phyloP scores from a whole-genome alignment of 2,888 invertebrate species.

The Antheraea yamamai region DNA sequence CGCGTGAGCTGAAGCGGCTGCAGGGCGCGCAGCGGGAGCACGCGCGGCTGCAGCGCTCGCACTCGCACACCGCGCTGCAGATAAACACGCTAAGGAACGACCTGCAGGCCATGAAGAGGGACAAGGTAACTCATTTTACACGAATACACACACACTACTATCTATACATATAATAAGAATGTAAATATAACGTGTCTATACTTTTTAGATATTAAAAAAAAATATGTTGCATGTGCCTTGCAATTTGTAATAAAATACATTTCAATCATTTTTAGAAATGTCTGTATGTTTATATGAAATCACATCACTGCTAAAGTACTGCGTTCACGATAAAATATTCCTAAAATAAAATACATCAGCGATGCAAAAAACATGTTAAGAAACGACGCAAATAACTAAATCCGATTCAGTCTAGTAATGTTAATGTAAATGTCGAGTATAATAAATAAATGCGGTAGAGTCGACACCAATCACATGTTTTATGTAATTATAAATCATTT shows the following conservation, averaged over 20 bases:
- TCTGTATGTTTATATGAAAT: not conserved
- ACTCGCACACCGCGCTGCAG: slow-evolving; percentile 95
- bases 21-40: slow-evolving; percentile 95
- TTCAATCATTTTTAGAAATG: not conserved
- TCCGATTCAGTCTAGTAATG: not conserved
- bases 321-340: no score
- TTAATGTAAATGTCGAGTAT: not conserved
- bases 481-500: slow-evolving; percentile 24
- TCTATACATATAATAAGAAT: no score
- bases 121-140: slow-evolving; percentile 85
- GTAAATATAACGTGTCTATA: no score
- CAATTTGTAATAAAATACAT: no score
- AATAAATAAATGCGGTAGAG: not conserved
- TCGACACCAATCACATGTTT: not conserved
- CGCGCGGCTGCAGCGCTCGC: slow-evolving; percentile 90
- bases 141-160: no score
- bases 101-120: slow-evolving; percentile 93
- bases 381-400: not conserved
- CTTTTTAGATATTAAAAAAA: no score
- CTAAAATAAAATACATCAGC: not conserved
- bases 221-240: no score
- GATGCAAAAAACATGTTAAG: not conserved
- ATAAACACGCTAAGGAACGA: slow-evolving; percentile 88
- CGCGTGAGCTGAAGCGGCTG: slow-evolving; percentile 88
- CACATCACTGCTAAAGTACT: no score